Percentiles rank a stretch among this genome's conserved stretches.
These are phyloP conservation scores for Lithophane ornitopus DNA, from an alignment of 2,888 invertebrate species.

Conservation along the genomic window DNA sequence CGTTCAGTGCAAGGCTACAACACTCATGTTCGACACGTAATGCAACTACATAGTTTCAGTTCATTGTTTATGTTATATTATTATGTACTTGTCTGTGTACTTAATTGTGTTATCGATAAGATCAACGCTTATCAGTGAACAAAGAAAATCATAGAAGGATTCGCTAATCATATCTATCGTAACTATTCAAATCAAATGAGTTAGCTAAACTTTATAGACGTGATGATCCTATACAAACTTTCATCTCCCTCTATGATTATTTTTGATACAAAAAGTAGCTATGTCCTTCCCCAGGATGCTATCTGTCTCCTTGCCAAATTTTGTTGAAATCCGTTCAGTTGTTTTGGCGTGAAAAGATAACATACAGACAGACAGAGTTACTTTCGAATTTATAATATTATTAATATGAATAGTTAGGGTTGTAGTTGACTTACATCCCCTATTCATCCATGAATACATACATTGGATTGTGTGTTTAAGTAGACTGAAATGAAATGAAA, in stretches of 20 bases:
- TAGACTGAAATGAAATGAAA: too few relatives aligned
- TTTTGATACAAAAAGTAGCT: neutral
- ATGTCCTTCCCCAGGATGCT: neutral
- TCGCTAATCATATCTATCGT: neutral
- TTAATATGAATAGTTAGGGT: neutral
- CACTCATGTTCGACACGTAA: conserved; percentile 56
- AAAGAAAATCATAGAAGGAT: neutral
- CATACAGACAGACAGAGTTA: neutral
- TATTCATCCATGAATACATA: too few relatives aligned
- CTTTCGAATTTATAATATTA: neutral
- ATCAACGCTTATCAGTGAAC: conserved; percentile 4
- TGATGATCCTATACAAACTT: too few relatives aligned
- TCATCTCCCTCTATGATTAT: too few relatives aligned
- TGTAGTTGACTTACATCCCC: too few relatives aligned
- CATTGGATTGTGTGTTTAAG: too few relatives aligned
- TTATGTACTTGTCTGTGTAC: conserved; percentile 7
- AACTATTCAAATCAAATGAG: too few relatives aligned
- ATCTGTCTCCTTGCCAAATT: too few relatives aligned
- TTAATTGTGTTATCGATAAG: conserved; percentile 13
- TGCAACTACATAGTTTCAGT: conserved; percentile 45
- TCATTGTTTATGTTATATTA: conserved; percentile 38
- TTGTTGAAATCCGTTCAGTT: neutral
- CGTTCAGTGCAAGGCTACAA: conserved; percentile 59
- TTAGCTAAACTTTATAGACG: too few relatives aligned
- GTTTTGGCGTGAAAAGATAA: neutral